Base-by-base conservation (phyloP, 2,797 vertebrate genomes). In the Hipposideros larvatus region DNA sequence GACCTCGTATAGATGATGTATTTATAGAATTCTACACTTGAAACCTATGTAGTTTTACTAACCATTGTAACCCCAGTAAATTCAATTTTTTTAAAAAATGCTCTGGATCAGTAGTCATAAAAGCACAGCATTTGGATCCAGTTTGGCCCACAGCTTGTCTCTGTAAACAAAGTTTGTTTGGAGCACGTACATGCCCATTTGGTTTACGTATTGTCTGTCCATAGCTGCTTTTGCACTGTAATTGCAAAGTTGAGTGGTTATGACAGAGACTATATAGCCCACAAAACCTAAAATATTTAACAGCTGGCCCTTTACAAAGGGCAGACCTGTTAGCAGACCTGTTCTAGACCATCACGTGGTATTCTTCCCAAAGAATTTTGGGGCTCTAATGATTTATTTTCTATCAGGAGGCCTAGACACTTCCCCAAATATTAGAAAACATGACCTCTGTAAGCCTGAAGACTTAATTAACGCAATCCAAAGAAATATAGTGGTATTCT, bases 81-180 rank as follows among this genome's bases (percentile, higher is more conserved):
- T 43, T 43, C 43, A 43, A 43, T 43, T 43, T 43, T 43, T 43
- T 43, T 6, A 6, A 43, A 43, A 43, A 43, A 43, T 43, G 43
- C 13, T 65, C 26, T 59, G 57, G 31, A 88, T 43, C 48, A 90
- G 43, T 37, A 78, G 28, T 24, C 31, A 34, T n/a, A 55, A 88
- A 82, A 90, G 28, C 22, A 31, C 2, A 75, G 68, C 19, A 65
- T 6, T 28, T n/a, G 24, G 26, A 28, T 21, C 63, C 51, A 75
- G 51, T 73, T 16, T 34, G n/a, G 51, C 26, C 55, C 59, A 78
- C 6, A 70, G 37, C 43, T 65, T 65, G 34, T 51, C 71, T 95
- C 73, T 90, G 41, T 82, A 63, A 94, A 75, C 83, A 51, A 92
- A 61, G 84, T 48, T 71, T 87, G 89, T n/a, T 65, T 37, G 18